A percentile compares a stretch with the other conserved stretches of the same genome.
Conservation (phyloP, 2,888 invertebrate genomes). For the Eilema sororculum region DNA sequence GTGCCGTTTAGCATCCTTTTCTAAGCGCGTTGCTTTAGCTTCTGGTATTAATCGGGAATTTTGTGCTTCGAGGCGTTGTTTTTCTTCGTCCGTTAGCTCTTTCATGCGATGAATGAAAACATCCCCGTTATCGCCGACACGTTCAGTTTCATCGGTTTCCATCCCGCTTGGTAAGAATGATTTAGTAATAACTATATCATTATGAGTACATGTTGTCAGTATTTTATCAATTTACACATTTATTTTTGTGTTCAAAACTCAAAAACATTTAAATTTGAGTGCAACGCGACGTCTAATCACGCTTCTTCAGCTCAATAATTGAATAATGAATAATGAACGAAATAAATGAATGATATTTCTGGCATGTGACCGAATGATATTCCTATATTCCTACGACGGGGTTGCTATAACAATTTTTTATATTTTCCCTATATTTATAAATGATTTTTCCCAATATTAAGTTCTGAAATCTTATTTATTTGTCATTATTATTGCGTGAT, state of each 20-base stretch:
- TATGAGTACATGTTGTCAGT: background rate
- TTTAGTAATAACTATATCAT: background rate
- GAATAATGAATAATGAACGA: too few species aligned
- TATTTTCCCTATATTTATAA: too few species aligned
- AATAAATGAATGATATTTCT: too few species aligned
- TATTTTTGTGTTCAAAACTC: background rate
- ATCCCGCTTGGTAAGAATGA: conserved; percentile 53
- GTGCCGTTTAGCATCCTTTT: conserved; percentile 93
- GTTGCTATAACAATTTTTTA: too few species aligned
- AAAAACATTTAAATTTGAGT: too few species aligned
- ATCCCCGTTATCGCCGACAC: conserved; percentile 59
- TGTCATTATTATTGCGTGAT: too few species aligned
- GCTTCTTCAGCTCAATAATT: too few species aligned
- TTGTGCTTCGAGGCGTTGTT: conserved; percentile 88
- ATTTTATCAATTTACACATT: background rate
- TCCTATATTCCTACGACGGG: too few species aligned
- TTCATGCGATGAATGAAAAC: conserved; percentile 79
- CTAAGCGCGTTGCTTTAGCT: conserved; percentile 92
- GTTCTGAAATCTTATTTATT: too few species aligned
- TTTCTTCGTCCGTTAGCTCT: conserved; percentile 87
- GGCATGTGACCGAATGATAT: too few species aligned
- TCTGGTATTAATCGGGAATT: conserved; percentile 87
- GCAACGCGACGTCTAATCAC: too few species aligned
- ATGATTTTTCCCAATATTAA: too few species aligned
- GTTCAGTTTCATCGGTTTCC: conserved; percentile 70